Base-by-base conservation (phyloP, 2,113 vertebrate genomes). In the Neomonachus schauinslandi region DNA sequence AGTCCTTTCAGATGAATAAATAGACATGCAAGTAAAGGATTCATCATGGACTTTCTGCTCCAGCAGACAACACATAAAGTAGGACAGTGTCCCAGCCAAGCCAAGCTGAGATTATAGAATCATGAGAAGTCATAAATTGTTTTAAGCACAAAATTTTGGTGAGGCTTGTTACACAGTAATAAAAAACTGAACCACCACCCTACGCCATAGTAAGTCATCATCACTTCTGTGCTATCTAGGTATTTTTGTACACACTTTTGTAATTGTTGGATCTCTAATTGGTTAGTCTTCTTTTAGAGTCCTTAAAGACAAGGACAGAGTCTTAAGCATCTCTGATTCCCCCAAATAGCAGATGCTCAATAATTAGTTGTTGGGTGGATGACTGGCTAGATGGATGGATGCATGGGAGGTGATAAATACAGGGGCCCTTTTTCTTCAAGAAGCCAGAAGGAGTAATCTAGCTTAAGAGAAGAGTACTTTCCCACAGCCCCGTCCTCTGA, bases 281-380 rank as follows among this genome's bases (percentile, higher is more conserved):
- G 18, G 22, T 55, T 59, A 57, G 72, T 83, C 14, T 72, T 89
- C 77, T 81, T 84, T 46, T 72, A 3, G 86, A 53, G 21, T 86
- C 24, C 51, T 89, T 94, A 76, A 90, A 91, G 63, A 51, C 21
- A 82, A 92, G 51, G 12, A 42, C 7, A 87, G 33, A 57, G 31
- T 96, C 65, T 87, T 79, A 94, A 94, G 46, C 39, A 79, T 36
- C 67, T 81, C 79, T 87, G 46, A 81, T 21, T 92, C 42, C 46
- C 39, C 49, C 18, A 33, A 71, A 87, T 57, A 86, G 59, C 22
- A 89, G 36, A 42, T 81, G 8, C 57, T 96, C 39, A 33, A 5
- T 24, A 77, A 94, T 82, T 57, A 89, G 31, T 42, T 84, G 13
- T 82, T 93, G 15, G 19, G 31, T 33, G 28, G 15, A 28, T 83